phyloP scores from a whole-genome alignment of 2,113 vertebrate species.

The Collichthys lucidus region DNA sequence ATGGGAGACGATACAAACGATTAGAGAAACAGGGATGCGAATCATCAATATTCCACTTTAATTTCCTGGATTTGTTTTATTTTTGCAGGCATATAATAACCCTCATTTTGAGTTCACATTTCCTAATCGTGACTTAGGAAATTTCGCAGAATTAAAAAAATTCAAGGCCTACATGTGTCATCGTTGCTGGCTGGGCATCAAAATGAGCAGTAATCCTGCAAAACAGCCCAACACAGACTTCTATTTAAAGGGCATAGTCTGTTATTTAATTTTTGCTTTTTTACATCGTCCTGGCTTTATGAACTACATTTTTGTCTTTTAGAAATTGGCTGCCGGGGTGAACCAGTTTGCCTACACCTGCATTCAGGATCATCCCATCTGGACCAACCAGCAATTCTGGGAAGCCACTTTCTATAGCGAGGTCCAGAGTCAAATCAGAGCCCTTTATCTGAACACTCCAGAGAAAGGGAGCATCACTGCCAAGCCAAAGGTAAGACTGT shows the following conservation, averaged over 20 bases:
- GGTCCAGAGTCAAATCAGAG: conserved; percentile 94
- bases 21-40: conserved; percentile 11
- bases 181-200: neutral
- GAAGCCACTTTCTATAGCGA: conserved; percentile 97
- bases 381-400: conserved; percentile 98
- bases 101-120: neutral
- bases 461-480: conserved; percentile 80
- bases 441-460: conserved; percentile 90
- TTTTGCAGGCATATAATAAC: neutral
- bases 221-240: neutral
- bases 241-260: neutral
- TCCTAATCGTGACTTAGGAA: neutral
- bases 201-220: neutral
- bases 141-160: neutral
- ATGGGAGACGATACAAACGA: neutral
- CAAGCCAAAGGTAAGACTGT: conserved; percentile 86
- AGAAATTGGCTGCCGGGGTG: conserved; percentile 95
- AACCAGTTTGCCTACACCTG: conserved; percentile 98
- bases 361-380: conserved; percentile 96
- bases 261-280: neutral
- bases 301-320: conserved; percentile 43
- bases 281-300: conserved; percentile 4
- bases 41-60: neutral
- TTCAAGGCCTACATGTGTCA: neutral
- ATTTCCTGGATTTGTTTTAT: neutral